Evolutionary conservation across 1,140 invertebrate genomes (phyloP), one percentile per base, ranked within the genome.

Genomic region (Phenacoccus solenopsis): DNA sequence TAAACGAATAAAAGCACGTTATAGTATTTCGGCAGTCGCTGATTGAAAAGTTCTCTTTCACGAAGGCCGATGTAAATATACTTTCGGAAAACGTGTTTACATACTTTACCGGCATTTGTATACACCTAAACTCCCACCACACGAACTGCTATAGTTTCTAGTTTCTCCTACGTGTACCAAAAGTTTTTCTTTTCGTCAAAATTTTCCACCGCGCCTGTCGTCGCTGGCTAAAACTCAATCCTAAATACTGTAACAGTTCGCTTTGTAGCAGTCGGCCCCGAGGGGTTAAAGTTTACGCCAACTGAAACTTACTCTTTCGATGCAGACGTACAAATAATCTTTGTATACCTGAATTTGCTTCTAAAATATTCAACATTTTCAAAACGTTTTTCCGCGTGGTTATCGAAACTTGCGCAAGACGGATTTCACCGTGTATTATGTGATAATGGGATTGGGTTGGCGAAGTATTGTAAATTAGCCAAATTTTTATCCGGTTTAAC

Each of bases 61-160:
- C 38, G 38, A 49, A 49, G 38, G 38, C 38, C 38, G 38, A 49
- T 49, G 38, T 49, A 49, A 49, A 49, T 49, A 49, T 49, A 49
- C 38, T 49, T n/a, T 49, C 16, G 38, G 38, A 49, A 49, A 49
- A 49, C 38, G 38, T 49, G 38, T 49, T 49, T 49, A 49, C 38
- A 49, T 49, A 49, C 12, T 49, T 49, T 49, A n/a, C 38, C 38
- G 38, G 38, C 38, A 49, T 49, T 49, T 4, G 38, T 16, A 49
- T 49, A n/a, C 38, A n/a, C n/a, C 38, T 49, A 16, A 3, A 49
- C 20, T n/a, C 38, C 38, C 38, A 49, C 38, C 38, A 49, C 38
- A n/a, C 20, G 38, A 2, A n/a, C 2, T 49, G 38, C 30, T 32
- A 32, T n/a, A n/a, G 38, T 49, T 49, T 49, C 38, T 49, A 49